phyloP scores from a whole-genome alignment of 1,140 invertebrate species.

The Drosophila ercepeae region DNA sequence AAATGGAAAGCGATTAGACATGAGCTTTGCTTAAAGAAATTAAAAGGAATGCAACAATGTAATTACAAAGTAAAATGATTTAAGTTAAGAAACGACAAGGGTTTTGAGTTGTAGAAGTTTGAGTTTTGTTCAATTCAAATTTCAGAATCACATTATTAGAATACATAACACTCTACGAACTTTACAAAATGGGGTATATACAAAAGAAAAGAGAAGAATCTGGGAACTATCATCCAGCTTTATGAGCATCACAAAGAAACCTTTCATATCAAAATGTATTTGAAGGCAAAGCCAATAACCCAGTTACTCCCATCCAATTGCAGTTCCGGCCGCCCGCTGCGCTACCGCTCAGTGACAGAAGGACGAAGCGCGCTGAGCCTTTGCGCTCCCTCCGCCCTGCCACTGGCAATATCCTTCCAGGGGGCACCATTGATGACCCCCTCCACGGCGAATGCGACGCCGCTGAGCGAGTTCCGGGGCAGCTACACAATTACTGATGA shows the following conservation, averaged over 20 bases:
- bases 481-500: conserved; percentile 80
- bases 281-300: conserved; percentile 12
- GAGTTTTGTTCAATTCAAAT: no score
- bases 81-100: no score
- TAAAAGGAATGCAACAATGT: no score
- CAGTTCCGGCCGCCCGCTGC: conserved; percentile 86
- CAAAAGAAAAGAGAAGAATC: not conserved
- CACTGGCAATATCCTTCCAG: conserved; percentile 87
- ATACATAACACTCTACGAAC: no score
- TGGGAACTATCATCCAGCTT: not conserved
- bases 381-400: conserved; percentile 86
- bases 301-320: conserved; percentile 56
- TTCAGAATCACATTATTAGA: no score
- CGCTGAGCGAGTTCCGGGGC: conserved; percentile 78
- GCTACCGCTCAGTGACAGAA: conserved; percentile 87
- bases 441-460: conserved; percentile 74
- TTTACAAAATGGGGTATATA: no score
- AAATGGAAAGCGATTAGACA: conserved; percentile 49
- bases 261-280: not conserved
- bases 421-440: conserved; percentile 86
- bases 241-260: not conserved
- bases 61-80: no score
- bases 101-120: no score
- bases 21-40: not conserved
- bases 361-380: conserved; percentile 85